phyloP scores from a whole-genome alignment of 2,888 invertebrate species.

The Cryptosula pallasiana region DNA sequence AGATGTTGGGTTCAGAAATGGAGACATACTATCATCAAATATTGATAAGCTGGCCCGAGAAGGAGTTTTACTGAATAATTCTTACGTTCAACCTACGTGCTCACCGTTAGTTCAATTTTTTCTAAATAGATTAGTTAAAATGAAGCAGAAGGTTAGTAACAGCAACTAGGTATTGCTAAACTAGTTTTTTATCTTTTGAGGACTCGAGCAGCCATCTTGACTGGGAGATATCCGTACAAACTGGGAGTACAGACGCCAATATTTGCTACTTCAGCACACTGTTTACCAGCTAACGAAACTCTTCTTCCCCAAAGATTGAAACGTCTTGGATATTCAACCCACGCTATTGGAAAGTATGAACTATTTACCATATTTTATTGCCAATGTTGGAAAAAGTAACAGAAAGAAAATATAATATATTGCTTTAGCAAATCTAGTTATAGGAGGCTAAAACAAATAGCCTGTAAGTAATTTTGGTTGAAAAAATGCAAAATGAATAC shows the following conservation, averaged over 20 bases:
- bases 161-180: no score
- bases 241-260: background rate
- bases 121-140: no score
- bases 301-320: conserved; percentile 1
- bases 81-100: conserved; percentile 1
- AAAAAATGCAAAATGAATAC: no score
- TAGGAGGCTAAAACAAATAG: no score
- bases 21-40: background rate
- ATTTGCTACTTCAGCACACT: background rate
- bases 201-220: background rate
- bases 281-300: background rate
- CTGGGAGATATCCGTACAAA: conserved; percentile 15
- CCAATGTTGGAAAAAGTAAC: no score
- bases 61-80: background rate
- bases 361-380: no score
- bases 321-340: background rate
- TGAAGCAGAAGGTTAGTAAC: no score
- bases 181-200: background rate
- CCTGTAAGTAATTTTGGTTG: no score
- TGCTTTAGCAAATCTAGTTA: no score
- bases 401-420: no score
- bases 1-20: conserved; percentile 19
- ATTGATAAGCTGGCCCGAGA: background rate
- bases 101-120: conserved; percentile 6
- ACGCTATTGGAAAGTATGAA: conserved; percentile 15